Base-by-base conservation (phyloP, 2,797 vertebrate genomes). In the Alcedo atthis region DNA sequence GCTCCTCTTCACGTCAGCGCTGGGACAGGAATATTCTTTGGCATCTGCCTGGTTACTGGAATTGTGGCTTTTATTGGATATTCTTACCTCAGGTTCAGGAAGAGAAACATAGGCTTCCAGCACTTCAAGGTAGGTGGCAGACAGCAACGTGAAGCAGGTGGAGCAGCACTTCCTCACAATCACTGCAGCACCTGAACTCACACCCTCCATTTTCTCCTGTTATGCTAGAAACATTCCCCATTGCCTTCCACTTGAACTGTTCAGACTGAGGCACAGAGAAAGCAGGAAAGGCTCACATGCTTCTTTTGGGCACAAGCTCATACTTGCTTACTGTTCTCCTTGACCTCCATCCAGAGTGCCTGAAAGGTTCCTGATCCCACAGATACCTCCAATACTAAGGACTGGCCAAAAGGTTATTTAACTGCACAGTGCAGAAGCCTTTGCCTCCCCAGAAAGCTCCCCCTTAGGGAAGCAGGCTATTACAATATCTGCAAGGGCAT, bases 111-210 rank as follows among this genome's bases (percentile, higher is more conserved):
- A 46, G 95, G 95, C 76, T 99, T 99, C 97, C 98, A 98, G 89
- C 98, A 98, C 92, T 99, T 99, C 95, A 98, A 98, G 98, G 99
- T 98, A 85, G 84, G 97, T 37, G 15, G 48, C 35, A 76, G 40
- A 37, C 13, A 45, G 17, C 54, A 74, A n/a, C 1, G 2, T 0
- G 0, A 76, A 49, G 26, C 6, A 2, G 3, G 7, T 20, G 9
- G 22, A 28, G 16, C 20, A 42, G 30, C 18, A 7, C 22, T 49
- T 42, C 20, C 45, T 40, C 32, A 37, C 28, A 37, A 30, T 32
- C 32, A 15, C 10, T 4, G 0, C 28, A 21, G 28, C 53, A 49
- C 24, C n/a, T 26, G 40, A 0, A 53, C 61, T 40, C 54, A 18
- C 26, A 63, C 6, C n/a, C 20, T 57, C 22, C 26, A 11, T 13